These are phyloP conservation scores for Potorous gilbertii DNA, from an alignment of 2,797 vertebrate genomes.

Conservation along the genomic window DNA sequence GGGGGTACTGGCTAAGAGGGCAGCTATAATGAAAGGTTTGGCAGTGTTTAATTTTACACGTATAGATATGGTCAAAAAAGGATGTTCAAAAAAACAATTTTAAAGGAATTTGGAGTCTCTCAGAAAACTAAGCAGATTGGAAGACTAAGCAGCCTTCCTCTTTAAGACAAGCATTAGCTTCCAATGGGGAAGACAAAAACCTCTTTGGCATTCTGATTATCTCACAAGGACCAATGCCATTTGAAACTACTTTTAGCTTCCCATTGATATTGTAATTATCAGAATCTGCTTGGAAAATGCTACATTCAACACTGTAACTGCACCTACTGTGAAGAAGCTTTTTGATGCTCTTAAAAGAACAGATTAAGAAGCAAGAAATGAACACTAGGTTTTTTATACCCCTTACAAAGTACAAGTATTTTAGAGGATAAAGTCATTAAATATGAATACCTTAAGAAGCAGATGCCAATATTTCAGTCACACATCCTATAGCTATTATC, in stretches of 20 bases:
- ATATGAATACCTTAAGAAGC: background rate
- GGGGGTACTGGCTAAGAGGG: background rate
- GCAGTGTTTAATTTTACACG: background rate
- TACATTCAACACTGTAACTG: constrained; percentile 27
- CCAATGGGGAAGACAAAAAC: constrained; percentile 22
- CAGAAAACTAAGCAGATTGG: constrained; percentile 28
- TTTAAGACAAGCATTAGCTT: constrained; percentile 10
- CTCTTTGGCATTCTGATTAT: background rate
- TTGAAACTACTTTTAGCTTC: constrained; percentile 25
- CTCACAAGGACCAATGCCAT: constrained; percentile 22
- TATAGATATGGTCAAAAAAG: background rate
- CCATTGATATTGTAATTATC: constrained; percentile 31
- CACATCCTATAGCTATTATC: constrained; percentile 1
- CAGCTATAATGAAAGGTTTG: constrained; percentile 21
- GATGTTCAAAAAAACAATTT: constrained; percentile 29
- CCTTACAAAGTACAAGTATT: background rate
- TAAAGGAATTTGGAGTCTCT: constrained; percentile 34
- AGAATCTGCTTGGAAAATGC: constrained; percentile 52
- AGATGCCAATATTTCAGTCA: background rate
- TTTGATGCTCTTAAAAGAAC: background rate
- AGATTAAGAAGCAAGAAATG: background rate
- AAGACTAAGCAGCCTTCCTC: background rate
- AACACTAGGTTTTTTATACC: background rate
- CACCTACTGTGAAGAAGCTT: background rate
- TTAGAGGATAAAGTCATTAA: background rate